phyloP scores from a whole-genome alignment of 35 echinoderm and acorn worm genomes.

The Amphiura filiformis region DNA sequence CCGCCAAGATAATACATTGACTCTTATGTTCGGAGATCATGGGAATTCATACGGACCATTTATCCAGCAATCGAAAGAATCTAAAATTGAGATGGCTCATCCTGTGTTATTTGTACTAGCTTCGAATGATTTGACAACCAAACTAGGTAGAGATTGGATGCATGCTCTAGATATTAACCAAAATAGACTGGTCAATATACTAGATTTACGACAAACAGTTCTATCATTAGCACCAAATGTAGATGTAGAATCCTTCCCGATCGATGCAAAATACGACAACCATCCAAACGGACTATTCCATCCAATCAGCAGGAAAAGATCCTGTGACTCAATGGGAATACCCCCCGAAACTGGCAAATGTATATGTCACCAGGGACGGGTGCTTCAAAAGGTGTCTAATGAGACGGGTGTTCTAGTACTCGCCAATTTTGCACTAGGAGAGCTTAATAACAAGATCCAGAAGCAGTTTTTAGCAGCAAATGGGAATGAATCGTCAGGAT shows the following conservation, averaged over 20 bases:
- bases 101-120: slow-evolving; percentile 65
- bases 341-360: not conserved
- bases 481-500: too few relatives aligned
- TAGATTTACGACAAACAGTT: slow-evolving; percentile 71
- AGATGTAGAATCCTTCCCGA: not conserved
- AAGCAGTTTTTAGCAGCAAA: too few relatives aligned
- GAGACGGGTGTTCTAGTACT: too few relatives aligned
- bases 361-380: not conserved
- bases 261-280: not conserved
- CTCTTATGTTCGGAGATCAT: slow-evolving; percentile 80
- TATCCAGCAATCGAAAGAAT: slow-evolving; percentile 57
- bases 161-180: slow-evolving; percentile 52
- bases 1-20: slow-evolving; percentile 53
- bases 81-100: slow-evolving; percentile 77
- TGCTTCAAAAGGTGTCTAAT: not conserved
- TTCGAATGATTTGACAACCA: slow-evolving; percentile 31
- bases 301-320: not conserved
- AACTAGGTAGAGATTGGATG: slow-evolving; percentile 21
- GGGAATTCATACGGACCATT: slow-evolving; percentile 75
- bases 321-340: not conserved
- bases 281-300: not conserved
- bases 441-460: too few relatives aligned
- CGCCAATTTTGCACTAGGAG: too few relatives aligned
- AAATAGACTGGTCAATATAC: slow-evolving; percentile 59
- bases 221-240: slow-evolving; percentile 21